Base-by-base conservation (phyloP, 2,113 vertebrate genomes). In the Podiceps cristatus region DNA sequence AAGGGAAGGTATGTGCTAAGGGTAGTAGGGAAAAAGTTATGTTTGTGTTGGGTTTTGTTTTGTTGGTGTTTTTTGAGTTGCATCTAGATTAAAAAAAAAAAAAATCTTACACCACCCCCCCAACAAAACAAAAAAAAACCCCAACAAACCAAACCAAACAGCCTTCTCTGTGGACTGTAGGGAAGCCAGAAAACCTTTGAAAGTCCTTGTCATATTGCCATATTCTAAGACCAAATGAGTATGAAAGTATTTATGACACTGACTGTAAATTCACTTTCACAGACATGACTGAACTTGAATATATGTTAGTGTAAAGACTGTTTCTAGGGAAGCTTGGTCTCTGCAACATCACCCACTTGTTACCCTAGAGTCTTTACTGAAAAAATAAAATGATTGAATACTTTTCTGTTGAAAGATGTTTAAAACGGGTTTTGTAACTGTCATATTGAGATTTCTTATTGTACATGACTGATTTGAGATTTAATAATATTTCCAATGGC, bases 401-500 rank as follows among this genome's bases (percentile, higher is more conserved):
- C 2, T 84, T 47, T 73, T 71, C 29, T 44, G 13, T 50, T 55
- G 52, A 86, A 45, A 79, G 29, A 58, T 69, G 18, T 76, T 92
- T 68, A 76, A 88, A 93, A 68, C 14, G 2, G 7, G 1, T 28
- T 92, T 93, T 87, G 1, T 81, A 67, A 78, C 37, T 87, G 35
- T 64, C 40, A 69, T 66, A n/a, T 49, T 86, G 53, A 93, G 35
- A 69, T 86, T 47, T 88, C 71, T 64, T 80, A 77, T 40, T 66
- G 11, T 92, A 84, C 14, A 42, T 83, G 59, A 73, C 55, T 86
- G 83, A 86, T 88, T 55, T 86, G 67, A 73, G 25, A 66, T 86
- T 88, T 83, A 92, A 81, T 84, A 79, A 44, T 86, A 86, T 76
- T 95, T 92, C 29, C 15, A 77, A 25, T 31, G 31, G 22, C 63